Base-by-base conservation (phyloP, 2,797 vertebrate species). In the Nothura maculosa region DNA sequence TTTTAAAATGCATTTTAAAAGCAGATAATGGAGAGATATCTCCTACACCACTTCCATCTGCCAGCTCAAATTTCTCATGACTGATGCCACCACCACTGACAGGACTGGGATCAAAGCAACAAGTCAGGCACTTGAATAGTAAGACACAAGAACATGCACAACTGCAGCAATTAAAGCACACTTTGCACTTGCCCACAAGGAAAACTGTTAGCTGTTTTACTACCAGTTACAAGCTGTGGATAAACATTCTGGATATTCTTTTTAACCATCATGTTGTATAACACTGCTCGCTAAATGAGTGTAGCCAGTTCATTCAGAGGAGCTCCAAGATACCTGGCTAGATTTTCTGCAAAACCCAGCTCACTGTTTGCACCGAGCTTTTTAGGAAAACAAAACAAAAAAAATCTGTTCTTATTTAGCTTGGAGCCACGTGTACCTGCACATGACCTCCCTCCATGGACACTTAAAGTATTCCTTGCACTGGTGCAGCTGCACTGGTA, bases 91-190 rank as follows among this genome's bases (percentile, higher is more conserved):
- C 62, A 63, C 34, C 57, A 34, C 21, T 32, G 42, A 76, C 30
- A 50, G 21, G 11, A 74, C 60, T 54, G 50, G 43, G 36, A 74
- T 30, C 75, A 76, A 91, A 95, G 74, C 38, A 91, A 43, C 47
- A 47, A 28, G 24, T 84, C 77, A 95, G 93, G 94, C 93, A 95
- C 95, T 94, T 94, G 54, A 76, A 87, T 28, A 83, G 20, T 92
- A 93, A 96, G 92, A 93, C 69, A 85, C 2, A 0, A 68, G 12
- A 76, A 25, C 42, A 62, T 42, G 9, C 75, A 74, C 21, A 67
- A 40, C 50, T 1, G 4, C 48, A 40, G 72, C 43, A 69, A 68
- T 48, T 72, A 72, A 63, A 93, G 12, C 38, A 63, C 21, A 57
- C 43, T 43, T 86, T 34, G 62, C 38, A 36, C 43, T 89, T 70